phyloP scores from a whole-genome alignment of 2,113 vertebrate species.

The Lates calcarifer region DNA sequence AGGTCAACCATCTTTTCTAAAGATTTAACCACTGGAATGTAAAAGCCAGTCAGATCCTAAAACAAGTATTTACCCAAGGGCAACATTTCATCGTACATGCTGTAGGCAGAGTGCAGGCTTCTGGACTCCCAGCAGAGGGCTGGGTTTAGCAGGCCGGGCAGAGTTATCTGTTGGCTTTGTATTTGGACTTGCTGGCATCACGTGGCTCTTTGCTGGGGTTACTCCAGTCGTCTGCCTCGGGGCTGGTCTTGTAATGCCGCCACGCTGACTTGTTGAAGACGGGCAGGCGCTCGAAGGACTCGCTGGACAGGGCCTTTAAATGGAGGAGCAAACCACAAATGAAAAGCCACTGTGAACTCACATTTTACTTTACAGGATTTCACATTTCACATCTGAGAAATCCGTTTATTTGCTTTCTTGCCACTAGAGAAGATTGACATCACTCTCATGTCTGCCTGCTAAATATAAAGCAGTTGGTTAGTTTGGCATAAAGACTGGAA shows the following conservation, averaged over 20 bases:
- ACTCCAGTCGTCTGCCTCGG: constrained; percentile 98
- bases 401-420: neutral
- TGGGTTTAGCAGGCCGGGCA: constrained; percentile 15
- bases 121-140: constrained; percentile 30
- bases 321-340: neutral
- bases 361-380: neutral
- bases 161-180: constrained; percentile 92
- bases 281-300: constrained; percentile 96
- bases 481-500: too few relatives aligned
- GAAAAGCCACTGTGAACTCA: neutral
- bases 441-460: too few relatives aligned
- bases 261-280: constrained; percentile 98
- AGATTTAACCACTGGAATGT: constrained; percentile 50
- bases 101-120: constrained; percentile 29
- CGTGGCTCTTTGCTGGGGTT: constrained; percentile 97
- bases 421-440: neutral
- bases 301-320: constrained; percentile 94
- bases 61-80: constrained; percentile 62
- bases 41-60: constrained; percentile 45
- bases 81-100: constrained; percentile 65
- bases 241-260: constrained; percentile 96
- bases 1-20: constrained; percentile 26
- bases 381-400: neutral
- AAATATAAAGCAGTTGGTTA: too few relatives aligned
- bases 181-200: constrained; percentile 93